Evolutionary conservation across 2,113 vertebrate genomes (phyloP), one percentile per base, ranked within the genome.

Genomic region (Esox niger): DNA sequence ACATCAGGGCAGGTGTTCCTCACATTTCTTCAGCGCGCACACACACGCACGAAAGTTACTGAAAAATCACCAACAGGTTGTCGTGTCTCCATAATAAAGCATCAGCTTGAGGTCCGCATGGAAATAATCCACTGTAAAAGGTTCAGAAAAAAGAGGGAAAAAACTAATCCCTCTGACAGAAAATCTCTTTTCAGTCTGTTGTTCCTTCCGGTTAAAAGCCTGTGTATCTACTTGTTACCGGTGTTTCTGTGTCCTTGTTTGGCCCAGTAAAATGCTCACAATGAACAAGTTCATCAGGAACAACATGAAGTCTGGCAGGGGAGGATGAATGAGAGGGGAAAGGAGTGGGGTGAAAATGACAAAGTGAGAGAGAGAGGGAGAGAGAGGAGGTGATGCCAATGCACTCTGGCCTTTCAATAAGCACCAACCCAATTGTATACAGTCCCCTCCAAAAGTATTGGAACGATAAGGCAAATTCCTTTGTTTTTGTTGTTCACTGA

Each of bases 341-440:
- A 54, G 21, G 56, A 43, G 38, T 29, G 25, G 75, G 64, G 57
- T 17, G 47, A 55, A 68, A 27, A n/a, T n/a, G 0, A 47, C 61
- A 23, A 59, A 49, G 15, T 29, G 35, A 25, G 62, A 46, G 68
- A 65, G 17, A 2, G 31, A 6, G 13, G 31, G 55, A 52, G 31
- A 13, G 13, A 52, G 15, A n/a, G 26, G 13, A 65, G 64, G 74
- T 70, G 26, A 79, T 70, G n/a, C 59, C 23, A 38, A 64, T 35
- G 59, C 75, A 73, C 73, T 79, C 64, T 78, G 82, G 88, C 82
- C 85, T 82, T 80, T 77, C 70, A 73, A 77, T 86, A 67, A 77
- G 77, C 65, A 68, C 38, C 58, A 81, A 82, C 84, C 73, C 82
- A 76, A 86, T 62, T 74, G 68, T n/a, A n/a, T n/a, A n/a, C n/a